Conservation (phyloP, 2,797 vertebrate genomes). For the Eupleurogrammus muticus region DNA sequence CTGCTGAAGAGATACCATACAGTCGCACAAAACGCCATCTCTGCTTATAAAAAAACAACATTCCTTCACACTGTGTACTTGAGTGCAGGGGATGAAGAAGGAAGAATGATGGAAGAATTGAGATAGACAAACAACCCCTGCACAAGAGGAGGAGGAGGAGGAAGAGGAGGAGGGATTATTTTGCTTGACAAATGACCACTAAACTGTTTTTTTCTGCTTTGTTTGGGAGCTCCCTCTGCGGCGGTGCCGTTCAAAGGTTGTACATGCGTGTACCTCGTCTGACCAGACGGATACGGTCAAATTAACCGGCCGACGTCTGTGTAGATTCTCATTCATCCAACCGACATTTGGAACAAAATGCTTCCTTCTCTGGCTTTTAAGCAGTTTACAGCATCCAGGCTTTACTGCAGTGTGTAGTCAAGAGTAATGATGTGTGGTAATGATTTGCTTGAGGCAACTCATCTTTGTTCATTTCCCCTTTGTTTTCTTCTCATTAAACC, state of each 20-base stretch:
- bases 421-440: conserved; percentile 80
- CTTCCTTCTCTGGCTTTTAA: conserved; percentile 48
- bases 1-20: conserved; percentile 2
- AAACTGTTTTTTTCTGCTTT: conserved; percentile 23
- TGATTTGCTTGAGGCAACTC: conserved; percentile 80
- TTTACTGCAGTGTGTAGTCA: conserved; percentile 69
- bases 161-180: conserved; percentile 18
- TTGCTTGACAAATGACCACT: conserved; percentile 38
- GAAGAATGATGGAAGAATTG: conserved; percentile 9
- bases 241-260: conserved; percentile 31
- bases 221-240: conserved; percentile 24
- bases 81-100: conserved; percentile 6
- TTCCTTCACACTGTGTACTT: conserved; percentile 12
- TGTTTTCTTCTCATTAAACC: conserved; percentile 78
- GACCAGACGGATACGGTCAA: conserved; percentile 33
- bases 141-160: background rate
- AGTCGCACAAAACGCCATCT: background rate
- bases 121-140: conserved; percentile 25
- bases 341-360: too few species aligned
- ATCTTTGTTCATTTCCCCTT: conserved; percentile 77
- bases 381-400: conserved; percentile 53
- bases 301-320: conserved; percentile 46
- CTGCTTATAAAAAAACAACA: conserved; percentile 6
- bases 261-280: conserved; percentile 34
- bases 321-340: conserved; percentile 29